phyloP scores from a whole-genome alignment of 2,113 vertebrate genomes.

The Heteronetta atricapilla region DNA sequence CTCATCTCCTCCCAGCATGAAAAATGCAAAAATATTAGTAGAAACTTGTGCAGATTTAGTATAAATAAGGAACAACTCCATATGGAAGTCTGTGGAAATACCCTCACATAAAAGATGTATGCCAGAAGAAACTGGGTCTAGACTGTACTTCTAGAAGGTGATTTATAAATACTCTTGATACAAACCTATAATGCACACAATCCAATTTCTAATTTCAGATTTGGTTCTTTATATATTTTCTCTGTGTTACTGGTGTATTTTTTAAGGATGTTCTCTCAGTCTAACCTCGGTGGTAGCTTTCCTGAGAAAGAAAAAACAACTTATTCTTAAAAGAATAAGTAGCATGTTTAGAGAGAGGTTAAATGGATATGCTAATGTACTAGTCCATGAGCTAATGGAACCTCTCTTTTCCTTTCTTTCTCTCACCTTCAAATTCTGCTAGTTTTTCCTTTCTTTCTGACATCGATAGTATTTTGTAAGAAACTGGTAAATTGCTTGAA shows the following conservation, averaged over 20 bases:
- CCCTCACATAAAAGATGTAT: background rate
- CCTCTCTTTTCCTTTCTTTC: background rate
- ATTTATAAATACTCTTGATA: background rate
- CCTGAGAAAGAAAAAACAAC: background rate
- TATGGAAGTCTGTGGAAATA: background rate
- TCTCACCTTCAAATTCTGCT: background rate
- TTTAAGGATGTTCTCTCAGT: background rate
- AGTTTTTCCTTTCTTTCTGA: background rate
- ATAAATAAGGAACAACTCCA: background rate
- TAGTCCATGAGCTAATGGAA: background rate
- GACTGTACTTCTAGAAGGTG: background rate
- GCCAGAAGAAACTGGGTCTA: background rate
- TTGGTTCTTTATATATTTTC: background rate
- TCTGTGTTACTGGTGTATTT: background rate
- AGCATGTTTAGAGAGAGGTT: background rate
- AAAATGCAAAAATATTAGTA: background rate
- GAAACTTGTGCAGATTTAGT: background rate
- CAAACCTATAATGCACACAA: background rate
- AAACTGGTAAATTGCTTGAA: background rate
- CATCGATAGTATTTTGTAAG: background rate
- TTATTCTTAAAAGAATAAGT: background rate
- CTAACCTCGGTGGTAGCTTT: background rate
- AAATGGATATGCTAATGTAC: background rate
- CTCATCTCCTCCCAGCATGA: background rate
- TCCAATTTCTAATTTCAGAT: background rate